A percentile compares a stretch with the other conserved stretches of the same genome.
phyloP scores from a whole-genome alignment of 2,888 invertebrate species.

The Lithosia quadra region DNA sequence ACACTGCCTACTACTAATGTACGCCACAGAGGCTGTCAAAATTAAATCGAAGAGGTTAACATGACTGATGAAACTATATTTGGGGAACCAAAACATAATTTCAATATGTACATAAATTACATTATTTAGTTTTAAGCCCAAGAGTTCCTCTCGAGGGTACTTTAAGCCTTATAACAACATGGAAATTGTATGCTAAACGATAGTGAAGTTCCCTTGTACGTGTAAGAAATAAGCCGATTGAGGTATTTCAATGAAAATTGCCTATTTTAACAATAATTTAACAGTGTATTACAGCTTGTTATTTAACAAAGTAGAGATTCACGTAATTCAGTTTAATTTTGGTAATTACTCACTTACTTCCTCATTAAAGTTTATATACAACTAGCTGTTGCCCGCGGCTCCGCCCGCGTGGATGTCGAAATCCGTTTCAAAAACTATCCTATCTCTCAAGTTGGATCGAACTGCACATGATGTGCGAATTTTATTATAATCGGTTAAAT shows the following conservation, averaged over 20 bases:
- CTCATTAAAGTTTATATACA: too few species aligned
- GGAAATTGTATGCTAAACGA: conserved; percentile 26
- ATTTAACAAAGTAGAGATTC: background rate
- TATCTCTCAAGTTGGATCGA: too few species aligned
- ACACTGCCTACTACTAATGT: too few species aligned
- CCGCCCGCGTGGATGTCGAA: too few species aligned
- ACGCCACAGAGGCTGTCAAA: too few species aligned
- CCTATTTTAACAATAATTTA: too few species aligned
- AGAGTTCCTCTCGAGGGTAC: conserved; percentile 12
- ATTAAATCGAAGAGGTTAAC: too few species aligned
- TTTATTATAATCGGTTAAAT: too few species aligned
- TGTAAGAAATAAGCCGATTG: conserved; percentile 17
- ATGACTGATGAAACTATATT: background rate
- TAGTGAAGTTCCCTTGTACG: conserved; percentile 9
- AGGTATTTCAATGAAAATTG: conserved; percentile 6
- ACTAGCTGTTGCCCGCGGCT: too few species aligned
- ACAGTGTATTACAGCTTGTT: background rate
- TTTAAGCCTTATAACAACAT: conserved; percentile 23
- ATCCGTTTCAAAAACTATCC: too few species aligned
- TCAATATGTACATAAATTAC: conserved; percentile 22
- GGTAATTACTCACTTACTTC: background rate
- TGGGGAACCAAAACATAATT: background rate
- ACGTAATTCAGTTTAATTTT: too few species aligned
- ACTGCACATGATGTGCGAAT: too few species aligned
- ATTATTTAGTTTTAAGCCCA: conserved; percentile 18